Evolutionary conservation across 1,140 invertebrate genomes (phyloP).

Genomic region (Drosophila tsacasi): DNA sequence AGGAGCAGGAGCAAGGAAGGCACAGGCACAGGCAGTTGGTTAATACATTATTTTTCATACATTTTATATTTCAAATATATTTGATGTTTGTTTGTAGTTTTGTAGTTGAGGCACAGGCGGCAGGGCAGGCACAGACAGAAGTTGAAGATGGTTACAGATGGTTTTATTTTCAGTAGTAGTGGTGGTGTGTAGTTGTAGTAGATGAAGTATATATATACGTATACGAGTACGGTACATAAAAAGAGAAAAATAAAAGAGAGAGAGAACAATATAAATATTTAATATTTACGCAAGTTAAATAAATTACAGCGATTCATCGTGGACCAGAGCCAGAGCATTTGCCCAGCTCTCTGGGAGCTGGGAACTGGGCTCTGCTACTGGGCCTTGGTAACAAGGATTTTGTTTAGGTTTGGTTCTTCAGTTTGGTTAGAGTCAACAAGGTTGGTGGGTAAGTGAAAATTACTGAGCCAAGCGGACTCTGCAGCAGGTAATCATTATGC

Average conservation of each 20-base stretch:
- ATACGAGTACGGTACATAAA: constrained; percentile 81
- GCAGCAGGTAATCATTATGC: constrained; percentile 23
- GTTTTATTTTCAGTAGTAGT: constrained; percentile 68
- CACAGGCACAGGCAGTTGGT: constrained; percentile 48
- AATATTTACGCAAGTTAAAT: constrained; percentile 82
- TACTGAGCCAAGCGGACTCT: constrained; percentile 25
- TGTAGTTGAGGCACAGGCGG: constrained; percentile 53
- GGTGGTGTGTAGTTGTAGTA: constrained; percentile 80
- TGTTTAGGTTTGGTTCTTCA: constrained; percentile 4
- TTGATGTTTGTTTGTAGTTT: constrained; percentile 29
- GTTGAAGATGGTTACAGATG: constrained; percentile 74
- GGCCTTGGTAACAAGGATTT: constrained; percentile 7
- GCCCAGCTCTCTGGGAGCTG: constrained; percentile 32
- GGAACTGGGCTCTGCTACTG: not conserved
- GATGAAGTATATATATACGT: constrained; percentile 71
- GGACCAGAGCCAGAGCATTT: constrained; percentile 39
- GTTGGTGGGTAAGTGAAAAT: constrained; percentile 39
- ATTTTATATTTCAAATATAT: constrained; percentile 27
- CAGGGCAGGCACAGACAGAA: constrained; percentile 73
- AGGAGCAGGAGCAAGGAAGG: constrained; percentile 45
- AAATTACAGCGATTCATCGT: constrained; percentile 67
- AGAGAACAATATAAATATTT: constrained; percentile 84
- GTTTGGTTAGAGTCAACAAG: constrained; percentile 40
- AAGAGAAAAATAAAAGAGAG: constrained; percentile 82
- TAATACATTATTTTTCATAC: constrained; percentile 39